Base-by-base conservation (phyloP, 2,888 invertebrate genomes). In the Nesidiocoris tenuis region DNA sequence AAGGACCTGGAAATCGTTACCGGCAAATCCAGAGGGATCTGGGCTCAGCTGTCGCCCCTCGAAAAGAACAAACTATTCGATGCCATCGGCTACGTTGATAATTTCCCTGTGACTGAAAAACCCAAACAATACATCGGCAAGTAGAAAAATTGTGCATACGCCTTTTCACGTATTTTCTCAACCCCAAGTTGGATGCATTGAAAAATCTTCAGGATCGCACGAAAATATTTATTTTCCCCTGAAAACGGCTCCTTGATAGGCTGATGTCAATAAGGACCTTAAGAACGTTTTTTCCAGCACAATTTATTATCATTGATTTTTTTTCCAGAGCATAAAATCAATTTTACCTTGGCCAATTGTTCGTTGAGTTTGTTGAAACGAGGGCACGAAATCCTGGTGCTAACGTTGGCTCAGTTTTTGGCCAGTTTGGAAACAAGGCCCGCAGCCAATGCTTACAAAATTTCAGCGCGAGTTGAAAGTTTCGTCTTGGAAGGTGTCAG, bases 401-500 rank as follows among this genome's bases (percentile, higher is more conserved):
- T 90, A 79, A 91, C 91, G 0, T 82, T 93, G 77, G 90, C 91
- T 0, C 92, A 93, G 83, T 88, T 91, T 80, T 84, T 90, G 18
- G 87, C 88, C 0, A 90, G 90, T 1, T 81, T 90, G 76, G 91
- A 91, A 81, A 89, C 90, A 1, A 85, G 90, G 81, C 89, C 91
- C 1, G 87, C 88, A 0, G 87, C 88, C 17, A 87, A 87, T 79
- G 90, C 90, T 7, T 90, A 88, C 81, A 90, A 90, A 85, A 79
- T 91, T 22, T 90, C 90, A 65, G 87, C 88, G 1, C 85, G 91
- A 70, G 88, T 92, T 9, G 93, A 93, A 82, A 91, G 91, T 81
- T 86, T 93, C 77, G 89, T 91, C 0, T 84, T 92, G 3, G 93
- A 93, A 84, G 93, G 92, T 0, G 87, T 89, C 1, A 90, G 89